phyloP scores from a whole-genome alignment of 1,140 invertebrate genomes.

The roundworm (Caenorhabditis elegans) region DNA sequence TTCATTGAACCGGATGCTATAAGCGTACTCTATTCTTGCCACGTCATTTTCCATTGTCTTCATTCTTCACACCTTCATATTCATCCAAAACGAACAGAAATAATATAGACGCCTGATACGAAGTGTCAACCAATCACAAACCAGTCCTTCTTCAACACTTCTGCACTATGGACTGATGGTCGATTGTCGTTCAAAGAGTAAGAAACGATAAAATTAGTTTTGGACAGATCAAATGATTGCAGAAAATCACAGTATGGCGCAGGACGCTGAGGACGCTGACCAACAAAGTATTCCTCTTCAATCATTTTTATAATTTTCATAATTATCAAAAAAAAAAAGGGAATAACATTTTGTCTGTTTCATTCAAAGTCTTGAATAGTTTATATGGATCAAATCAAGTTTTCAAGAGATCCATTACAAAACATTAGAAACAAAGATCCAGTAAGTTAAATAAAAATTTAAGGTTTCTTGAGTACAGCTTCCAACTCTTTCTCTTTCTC shows the following conservation, averaged over 20 bases:
- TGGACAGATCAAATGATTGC: background rate
- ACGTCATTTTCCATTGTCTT: conserved; percentile 7
- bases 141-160: background rate
- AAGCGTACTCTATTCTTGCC: background rate
- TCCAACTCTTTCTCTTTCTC: conserved; percentile 10
- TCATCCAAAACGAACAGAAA: background rate
- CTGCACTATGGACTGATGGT: conserved; percentile 2
- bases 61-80: background rate
- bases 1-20: conserved; percentile 15
- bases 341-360: no score
- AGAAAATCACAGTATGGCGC: no score
- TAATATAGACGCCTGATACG: background rate
- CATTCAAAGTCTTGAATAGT: no score
- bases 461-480: background rate
- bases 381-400: no score
- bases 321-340: no score
- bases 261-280: no score
- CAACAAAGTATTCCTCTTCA: no score
- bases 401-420: no score
- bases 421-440: no score
- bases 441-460: background rate
- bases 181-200: conserved; percentile 18
- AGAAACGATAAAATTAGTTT: background rate
- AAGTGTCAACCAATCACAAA: conserved; percentile 13
- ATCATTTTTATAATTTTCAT: no score